These are phyloP conservation scores for Philopedon plagiatum DNA, from an alignment of 2,888 invertebrate genomes.

Conservation along the genomic window DNA sequence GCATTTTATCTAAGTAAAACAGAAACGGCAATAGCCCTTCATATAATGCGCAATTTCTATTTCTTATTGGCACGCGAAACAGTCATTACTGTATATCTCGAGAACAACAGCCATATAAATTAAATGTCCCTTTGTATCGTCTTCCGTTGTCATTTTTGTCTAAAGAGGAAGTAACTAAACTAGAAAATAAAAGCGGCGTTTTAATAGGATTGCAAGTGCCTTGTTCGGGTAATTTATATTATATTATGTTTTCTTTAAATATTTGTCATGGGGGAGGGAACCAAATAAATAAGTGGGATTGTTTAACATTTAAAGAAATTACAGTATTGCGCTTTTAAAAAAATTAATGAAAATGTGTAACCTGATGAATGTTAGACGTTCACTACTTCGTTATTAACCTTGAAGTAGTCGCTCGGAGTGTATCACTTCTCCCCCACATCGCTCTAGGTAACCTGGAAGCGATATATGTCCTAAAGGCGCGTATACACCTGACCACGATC, in stretches of 20 bases:
- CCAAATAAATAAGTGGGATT: too few relatives aligned
- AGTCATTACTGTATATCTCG: slow-evolving; percentile 51
- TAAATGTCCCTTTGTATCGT: slow-evolving; percentile 51
- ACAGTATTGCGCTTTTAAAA: too few relatives aligned
- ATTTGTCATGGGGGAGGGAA: too few relatives aligned
- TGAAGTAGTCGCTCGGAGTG: too few relatives aligned
- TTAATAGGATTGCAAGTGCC: slow-evolving; percentile 22
- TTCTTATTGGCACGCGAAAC: slow-evolving; percentile 52
- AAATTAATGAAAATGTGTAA: too few relatives aligned
- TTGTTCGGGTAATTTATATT: slow-evolving; percentile 6
- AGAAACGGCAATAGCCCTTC: slow-evolving; percentile 47
- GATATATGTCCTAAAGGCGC: too few relatives aligned
- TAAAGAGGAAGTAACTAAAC: slow-evolving; percentile 42
- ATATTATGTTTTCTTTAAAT: background rate
- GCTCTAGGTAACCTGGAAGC: too few relatives aligned
- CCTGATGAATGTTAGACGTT: too few relatives aligned
- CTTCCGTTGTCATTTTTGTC: slow-evolving; percentile 49
- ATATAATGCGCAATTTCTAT: slow-evolving; percentile 49
- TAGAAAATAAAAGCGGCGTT: slow-evolving; percentile 26
- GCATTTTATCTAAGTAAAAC: slow-evolving; percentile 49
- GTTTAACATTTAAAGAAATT: too few relatives aligned
- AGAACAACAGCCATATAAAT: slow-evolving; percentile 51
- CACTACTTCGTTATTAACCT: too few relatives aligned
- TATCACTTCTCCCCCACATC: too few relatives aligned
- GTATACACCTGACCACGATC: too few relatives aligned